Evolutionary conservation across 2,113 vertebrate species (phyloP), one percentile per base, ranked within the genome.

Genomic region (Abramis brama): DNA sequence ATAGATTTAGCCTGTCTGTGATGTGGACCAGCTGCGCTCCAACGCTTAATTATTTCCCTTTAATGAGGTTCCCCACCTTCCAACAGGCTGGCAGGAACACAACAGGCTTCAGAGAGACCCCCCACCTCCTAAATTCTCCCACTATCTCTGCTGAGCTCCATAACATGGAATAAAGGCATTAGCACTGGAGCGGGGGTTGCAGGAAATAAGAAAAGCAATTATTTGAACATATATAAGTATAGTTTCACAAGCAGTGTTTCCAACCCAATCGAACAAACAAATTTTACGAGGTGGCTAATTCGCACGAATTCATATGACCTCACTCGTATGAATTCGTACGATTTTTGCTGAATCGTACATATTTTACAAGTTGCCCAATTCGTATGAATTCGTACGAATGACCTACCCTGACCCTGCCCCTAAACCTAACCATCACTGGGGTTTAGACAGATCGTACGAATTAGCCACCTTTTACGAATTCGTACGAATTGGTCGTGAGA

Each of bases 11-110:
- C 76, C 83, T 79, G 43, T 68, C 87, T 90, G 85, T 88, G 89
- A 95, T 93, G 94, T 93, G 82, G 91, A 93, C 94, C 95, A 95
- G 95, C 94, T 95, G 95, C 93, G 94, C 93, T 92, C 91, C 91
- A 89, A 90, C 93, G 93, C 94, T 94, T 95, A 95, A 95, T 95
- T 95, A 95, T 95, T 94, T 94, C 90, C 91, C 90, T 92, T 93
- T 95, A 95, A 95, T 95, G 95, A 95, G 94, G 94, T 94, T 94
- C 91, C 90, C 91, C 93, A 94, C 94, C 93, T 94, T 93, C 93
- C 92, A 90, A 87, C 90, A 91, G 90, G 89, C 91, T 92, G 90
- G 87, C 85, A 73, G 90, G 88, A 91, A 88, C 87, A 84, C 90
- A 82, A 88, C 80, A 47, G 88, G 91, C 89, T 88, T 87, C 91